A percentile compares a stretch with the other conserved stretches of the same genome.
These are phyloP conservation scores for Sylvicola cinctus DNA, from an alignment of 2,888 invertebrate genomes.

Conservation along the genomic window DNA sequence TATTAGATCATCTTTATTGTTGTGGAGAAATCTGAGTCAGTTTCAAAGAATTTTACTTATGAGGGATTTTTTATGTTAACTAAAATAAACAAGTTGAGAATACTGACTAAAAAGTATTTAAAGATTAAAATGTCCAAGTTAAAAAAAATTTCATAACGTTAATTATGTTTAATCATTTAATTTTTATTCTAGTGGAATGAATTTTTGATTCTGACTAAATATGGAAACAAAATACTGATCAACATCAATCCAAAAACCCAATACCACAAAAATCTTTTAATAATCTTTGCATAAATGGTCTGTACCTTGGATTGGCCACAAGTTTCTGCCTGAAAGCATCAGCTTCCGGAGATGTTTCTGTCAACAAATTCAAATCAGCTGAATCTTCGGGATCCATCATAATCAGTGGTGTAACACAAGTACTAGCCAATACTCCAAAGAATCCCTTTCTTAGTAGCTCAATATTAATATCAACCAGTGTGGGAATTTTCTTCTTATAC, in stretches of 20 bases:
- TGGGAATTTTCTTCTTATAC: conserved; percentile 18
- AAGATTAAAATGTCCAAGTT: too few relatives aligned
- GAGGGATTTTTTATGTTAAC: too few relatives aligned
- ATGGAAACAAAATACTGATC: neutral
- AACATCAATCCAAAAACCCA: conserved; percentile 21
- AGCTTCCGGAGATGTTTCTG: conserved; percentile 14
- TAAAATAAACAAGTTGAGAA: too few relatives aligned
- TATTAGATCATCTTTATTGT: too few relatives aligned
- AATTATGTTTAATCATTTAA: too few relatives aligned
- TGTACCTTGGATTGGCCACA: conserved; percentile 21
- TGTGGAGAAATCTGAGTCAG: too few relatives aligned
- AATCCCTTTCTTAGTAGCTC: conserved; percentile 14
- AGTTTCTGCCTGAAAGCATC: conserved; percentile 17
- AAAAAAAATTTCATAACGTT: too few relatives aligned
- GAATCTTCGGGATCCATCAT: conserved; percentile 14
- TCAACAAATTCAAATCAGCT: conserved; percentile 6
- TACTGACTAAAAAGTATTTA: too few relatives aligned
- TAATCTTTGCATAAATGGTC: conserved; percentile 18
- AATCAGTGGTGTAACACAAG: conserved; percentile 20
- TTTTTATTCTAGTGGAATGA: too few relatives aligned
- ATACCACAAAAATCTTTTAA: conserved; percentile 21
- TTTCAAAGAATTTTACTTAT: too few relatives aligned
- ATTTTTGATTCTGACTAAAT: too few relatives aligned
- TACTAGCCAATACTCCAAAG: too few relatives aligned
- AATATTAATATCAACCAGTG: conserved; percentile 19